phyloP scores from a whole-genome alignment of 2,888 invertebrate genomes.

The Darwinula stevensoni region DNA sequence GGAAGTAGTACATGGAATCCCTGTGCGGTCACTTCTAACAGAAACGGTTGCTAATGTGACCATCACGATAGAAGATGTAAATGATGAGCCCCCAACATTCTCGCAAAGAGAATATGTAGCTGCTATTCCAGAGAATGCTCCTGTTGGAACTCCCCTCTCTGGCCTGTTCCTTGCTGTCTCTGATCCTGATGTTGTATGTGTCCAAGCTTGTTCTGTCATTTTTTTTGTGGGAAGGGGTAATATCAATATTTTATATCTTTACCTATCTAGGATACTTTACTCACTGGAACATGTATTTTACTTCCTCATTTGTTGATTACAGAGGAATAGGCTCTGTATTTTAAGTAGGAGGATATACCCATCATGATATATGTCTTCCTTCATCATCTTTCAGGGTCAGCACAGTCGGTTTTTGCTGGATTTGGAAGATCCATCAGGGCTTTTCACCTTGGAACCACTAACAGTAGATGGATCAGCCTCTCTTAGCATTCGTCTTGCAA shows the following conservation, averaged over 20 bases:
- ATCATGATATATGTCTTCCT: no score
- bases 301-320: no score
- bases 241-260: no score
- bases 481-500: constrained; percentile 47
- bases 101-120: constrained; percentile 49
- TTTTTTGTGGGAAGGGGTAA: no score
- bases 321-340: no score
- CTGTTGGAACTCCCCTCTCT: constrained; percentile 46
- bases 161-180: constrained; percentile 53
- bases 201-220: constrained; percentile 6
- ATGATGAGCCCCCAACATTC: constrained; percentile 60
- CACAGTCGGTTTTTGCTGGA: constrained; percentile 53
- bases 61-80: constrained; percentile 57
- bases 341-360: no score
- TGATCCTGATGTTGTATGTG: constrained; percentile 51
- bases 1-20: constrained; percentile 39
- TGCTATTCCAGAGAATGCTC: constrained; percentile 49
- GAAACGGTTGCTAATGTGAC: constrained; percentile 39
- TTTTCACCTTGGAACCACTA: constrained; percentile 53
- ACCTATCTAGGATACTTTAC: no score
- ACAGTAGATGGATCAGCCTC: constrained; percentile 46
- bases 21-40: constrained; percentile 32
- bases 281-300: no score
- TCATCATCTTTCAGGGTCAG: constrained; percentile 37
- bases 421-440: constrained; percentile 41